Evolutionary conservation across 2,888 invertebrate species (phyloP), one percentile per base, ranked within the genome.

Genomic region (Caprella mutica): DNA sequence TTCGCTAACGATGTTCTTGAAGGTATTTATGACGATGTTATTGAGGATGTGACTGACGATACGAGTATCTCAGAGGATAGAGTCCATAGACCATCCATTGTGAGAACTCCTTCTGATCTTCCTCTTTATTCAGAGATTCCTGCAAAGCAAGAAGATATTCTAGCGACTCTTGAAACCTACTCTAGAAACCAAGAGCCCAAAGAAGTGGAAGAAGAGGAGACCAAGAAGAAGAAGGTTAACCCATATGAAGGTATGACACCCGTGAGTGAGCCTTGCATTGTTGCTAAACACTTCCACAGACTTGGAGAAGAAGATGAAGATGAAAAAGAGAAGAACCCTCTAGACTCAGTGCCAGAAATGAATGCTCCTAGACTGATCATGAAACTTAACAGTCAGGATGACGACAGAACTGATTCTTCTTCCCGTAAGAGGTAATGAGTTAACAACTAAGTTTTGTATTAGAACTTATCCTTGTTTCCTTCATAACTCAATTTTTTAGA

Each of bases 81-180:
- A 14, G 44, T 60, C 29, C 64, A 64, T 30, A 48, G 64, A 6
- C 64, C 64, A 9, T 64, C 64, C 14, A 52, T 64, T 33, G 60
- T 64, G 30, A 52, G 60, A 6, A 60, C 60, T n/a, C 64, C 64
- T 5, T 64, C 64, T 17, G 64, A 64, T 30, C 58, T 58, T 30
- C 54, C 40, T 8, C n/a, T n/a, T n/a, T n/a, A n/a, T n/a, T n/a
- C n/a, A n/a, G n/a, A n/a, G n/a, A n/a, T n/a, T n/a, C n/a, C n/a
- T n/a, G n/a, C n/a, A n/a, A n/a, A n/a, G n/a, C n/a, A n/a, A n/a
- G n/a, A n/a, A n/a, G n/a, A n/a, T n/a, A n/a, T n/a, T n/a, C n/a
- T n/a, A n/a, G n/a, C n/a, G n/a, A n/a, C n/a, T n/a, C n/a, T n/a
- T n/a, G n/a, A 53, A 14, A 51, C 44, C 48, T 27, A 51, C 9